phyloP scores from a whole-genome alignment of 2,113 vertebrate species.

The Perca flavescens region DNA sequence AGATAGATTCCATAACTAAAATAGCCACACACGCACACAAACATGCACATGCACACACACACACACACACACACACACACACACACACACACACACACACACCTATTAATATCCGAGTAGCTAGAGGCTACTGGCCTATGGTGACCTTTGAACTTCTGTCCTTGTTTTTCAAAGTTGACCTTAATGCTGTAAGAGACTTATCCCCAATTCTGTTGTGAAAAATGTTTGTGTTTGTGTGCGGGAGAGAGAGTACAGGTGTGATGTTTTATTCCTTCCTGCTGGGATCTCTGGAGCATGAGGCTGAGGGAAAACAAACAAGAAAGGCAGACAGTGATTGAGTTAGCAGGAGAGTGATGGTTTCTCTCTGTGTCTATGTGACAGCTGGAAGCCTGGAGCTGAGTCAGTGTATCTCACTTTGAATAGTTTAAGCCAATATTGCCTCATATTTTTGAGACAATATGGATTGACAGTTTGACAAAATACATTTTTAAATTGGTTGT shows the following conservation, averaged over 20 bases:
- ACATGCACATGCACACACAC: background rate
- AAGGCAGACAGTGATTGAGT: conserved; percentile 44
- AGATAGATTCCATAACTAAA: no score
- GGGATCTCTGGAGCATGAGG: conserved; percentile 39
- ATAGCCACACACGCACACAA: background rate
- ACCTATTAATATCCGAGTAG: conserved; percentile 22
- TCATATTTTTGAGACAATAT: conserved; percentile 15
- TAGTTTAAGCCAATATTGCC: conserved; percentile 27
- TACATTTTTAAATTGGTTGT: background rate
- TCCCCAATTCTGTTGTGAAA: background rate
- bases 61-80: background rate
- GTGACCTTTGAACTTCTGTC: conserved; percentile 32
- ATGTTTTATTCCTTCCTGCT: conserved; percentile 15
- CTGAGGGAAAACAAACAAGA: conserved; percentile 35
- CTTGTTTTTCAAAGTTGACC: conserved; percentile 41
- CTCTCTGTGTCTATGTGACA: conserved; percentile 22
- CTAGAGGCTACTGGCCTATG: conserved; percentile 4
- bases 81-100: background rate
- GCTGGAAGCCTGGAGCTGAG: conserved; percentile 29
- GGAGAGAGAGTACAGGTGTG: conserved; percentile 17
- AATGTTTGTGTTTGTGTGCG: background rate
- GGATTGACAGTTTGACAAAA: conserved; percentile 4
- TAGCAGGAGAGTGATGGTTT: conserved; percentile 42
- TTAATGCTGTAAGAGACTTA: conserved; percentile 2
- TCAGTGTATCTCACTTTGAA: conserved; percentile 22